Evolutionary conservation across 2,888 invertebrate species (phyloP).

Genomic region (Patella depressa): DNA sequence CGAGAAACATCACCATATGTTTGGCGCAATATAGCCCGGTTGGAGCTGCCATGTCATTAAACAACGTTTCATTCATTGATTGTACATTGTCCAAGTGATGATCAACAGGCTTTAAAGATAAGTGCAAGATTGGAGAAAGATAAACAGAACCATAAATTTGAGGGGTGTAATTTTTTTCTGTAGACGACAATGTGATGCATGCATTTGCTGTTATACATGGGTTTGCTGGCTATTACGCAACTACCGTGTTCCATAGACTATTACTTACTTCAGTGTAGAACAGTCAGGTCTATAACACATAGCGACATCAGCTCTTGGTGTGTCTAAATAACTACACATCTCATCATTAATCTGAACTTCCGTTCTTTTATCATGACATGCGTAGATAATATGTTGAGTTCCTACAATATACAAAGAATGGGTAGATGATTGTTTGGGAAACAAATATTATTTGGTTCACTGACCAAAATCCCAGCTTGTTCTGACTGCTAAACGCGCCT

Average conservation of each 20-base stretch:
- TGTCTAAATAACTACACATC: constrained; percentile 41
- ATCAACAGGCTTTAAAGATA: too few relatives aligned
- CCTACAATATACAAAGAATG: constrained; percentile 33
- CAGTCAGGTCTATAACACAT: constrained; percentile 50
- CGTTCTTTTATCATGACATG: constrained; percentile 48
- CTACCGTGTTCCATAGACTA: neutral
- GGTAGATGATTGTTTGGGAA: too few relatives aligned
- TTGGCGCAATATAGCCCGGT: too few relatives aligned
- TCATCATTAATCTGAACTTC: constrained; percentile 43
- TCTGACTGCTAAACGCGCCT: too few relatives aligned
- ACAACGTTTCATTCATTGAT: too few relatives aligned
- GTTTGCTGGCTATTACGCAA: neutral
- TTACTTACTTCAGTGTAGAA: constrained; percentile 36
- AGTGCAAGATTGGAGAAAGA: too few relatives aligned
- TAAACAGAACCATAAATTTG: neutral
- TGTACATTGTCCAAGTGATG: too few relatives aligned
- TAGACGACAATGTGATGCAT: neutral
- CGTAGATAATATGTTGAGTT: constrained; percentile 48
- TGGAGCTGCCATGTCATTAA: too few relatives aligned
- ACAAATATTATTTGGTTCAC: too few relatives aligned
- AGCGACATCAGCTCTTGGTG: constrained; percentile 39
- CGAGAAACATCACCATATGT: too few relatives aligned
- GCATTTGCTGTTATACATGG: too few relatives aligned
- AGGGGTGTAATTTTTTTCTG: neutral
- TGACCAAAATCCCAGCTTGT: too few relatives aligned